Evolutionary conservation across 2,113 vertebrate genomes (phyloP).

Genomic region (Oxyruncus cristatus): DNA sequence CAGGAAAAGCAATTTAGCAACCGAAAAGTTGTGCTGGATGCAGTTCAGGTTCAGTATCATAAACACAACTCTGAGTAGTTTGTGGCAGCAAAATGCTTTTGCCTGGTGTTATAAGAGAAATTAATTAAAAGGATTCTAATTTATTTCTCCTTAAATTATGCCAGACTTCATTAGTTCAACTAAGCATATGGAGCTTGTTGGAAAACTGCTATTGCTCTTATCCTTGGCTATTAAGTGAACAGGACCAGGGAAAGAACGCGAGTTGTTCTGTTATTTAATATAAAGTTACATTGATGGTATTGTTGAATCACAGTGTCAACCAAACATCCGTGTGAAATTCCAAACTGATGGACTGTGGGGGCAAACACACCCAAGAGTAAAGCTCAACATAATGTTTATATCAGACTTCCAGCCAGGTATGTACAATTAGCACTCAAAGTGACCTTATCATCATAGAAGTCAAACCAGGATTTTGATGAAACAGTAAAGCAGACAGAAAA

Average conservation of each 20-base stretch:
- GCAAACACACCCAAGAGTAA: neutral
- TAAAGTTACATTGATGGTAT: neutral
- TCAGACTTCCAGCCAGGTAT: neutral
- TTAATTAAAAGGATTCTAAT: neutral
- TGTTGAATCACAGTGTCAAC: neutral
- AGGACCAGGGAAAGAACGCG: neutral
- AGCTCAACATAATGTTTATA: neutral
- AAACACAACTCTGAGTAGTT: neutral
- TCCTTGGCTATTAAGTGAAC: neutral
- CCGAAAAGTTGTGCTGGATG: neutral
- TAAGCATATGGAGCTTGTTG: neutral
- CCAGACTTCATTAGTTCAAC: neutral
- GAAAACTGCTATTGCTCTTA: neutral
- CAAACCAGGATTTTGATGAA: constrained; percentile 11
- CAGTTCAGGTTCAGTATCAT: neutral
- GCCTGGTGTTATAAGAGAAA: neutral
- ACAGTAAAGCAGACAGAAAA: constrained; percentile 2
- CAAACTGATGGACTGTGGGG: neutral
- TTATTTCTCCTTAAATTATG: neutral
- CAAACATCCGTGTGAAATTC: neutral
- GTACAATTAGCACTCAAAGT: neutral
- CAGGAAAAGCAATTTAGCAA: neutral
- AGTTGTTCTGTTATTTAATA: neutral
- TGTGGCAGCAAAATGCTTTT: neutral
- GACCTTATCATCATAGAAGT: neutral